Conservation (phyloP, 1,140 invertebrate species). For the Lordiphosa clarofinis region DNA sequence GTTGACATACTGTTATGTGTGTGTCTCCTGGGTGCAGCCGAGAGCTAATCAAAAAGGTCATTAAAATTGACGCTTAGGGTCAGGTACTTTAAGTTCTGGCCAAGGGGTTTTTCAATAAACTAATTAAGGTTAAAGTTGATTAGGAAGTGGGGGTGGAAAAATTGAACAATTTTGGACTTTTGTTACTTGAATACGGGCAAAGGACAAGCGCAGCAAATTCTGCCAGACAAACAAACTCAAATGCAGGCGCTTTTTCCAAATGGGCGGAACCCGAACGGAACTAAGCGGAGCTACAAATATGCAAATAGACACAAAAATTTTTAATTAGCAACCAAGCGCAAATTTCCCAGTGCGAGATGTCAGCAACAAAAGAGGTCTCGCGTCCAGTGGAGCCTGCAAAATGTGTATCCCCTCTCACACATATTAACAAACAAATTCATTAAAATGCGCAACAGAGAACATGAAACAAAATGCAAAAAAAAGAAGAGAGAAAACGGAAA, state of each 20-base stretch:
- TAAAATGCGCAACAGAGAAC: constrained; percentile 66
- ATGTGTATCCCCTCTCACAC: background rate
- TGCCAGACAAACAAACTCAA: constrained; percentile 6
- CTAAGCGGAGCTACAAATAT: constrained; percentile 51
- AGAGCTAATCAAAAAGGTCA: constrained; percentile 67
- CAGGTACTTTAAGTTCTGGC: constrained; percentile 18
- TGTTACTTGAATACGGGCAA: constrained; percentile 12
- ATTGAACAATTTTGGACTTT: background rate
- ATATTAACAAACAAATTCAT: constrained; percentile 72
- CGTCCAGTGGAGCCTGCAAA: constrained; percentile 5
- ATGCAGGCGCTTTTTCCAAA: constrained; percentile 5
- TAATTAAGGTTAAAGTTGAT: constrained; percentile 46
- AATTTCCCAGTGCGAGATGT: constrained; percentile 62
- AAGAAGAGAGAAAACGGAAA: constrained; percentile 41
- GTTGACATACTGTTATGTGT: constrained; percentile 57
- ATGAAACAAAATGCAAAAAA: constrained; percentile 56
- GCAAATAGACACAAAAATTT: constrained; percentile 73
- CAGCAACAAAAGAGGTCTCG: constrained; percentile 66
- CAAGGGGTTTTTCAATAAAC: constrained; percentile 42
- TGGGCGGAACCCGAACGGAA: constrained; percentile 14
- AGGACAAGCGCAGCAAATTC: constrained; percentile 54
- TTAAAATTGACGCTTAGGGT: constrained; percentile 44
- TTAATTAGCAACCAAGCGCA: constrained; percentile 73
- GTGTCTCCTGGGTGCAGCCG: constrained; percentile 35
- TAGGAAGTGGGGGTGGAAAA: constrained; percentile 17